Evolutionary conservation across 2,797 vertebrate genomes (phyloP).

Genomic region (Poecilia wingei): DNA sequence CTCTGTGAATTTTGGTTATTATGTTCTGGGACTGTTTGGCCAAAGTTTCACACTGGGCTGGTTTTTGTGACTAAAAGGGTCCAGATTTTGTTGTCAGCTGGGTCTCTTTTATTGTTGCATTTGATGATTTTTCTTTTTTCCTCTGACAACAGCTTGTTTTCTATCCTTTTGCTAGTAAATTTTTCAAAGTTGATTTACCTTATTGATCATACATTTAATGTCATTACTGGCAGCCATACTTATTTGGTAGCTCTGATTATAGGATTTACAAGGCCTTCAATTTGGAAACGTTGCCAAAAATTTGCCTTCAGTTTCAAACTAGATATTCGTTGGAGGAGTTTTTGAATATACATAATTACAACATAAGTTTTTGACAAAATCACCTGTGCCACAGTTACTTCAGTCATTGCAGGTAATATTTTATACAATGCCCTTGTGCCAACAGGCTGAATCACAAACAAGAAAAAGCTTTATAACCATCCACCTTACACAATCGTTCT

Average conservation of each 20-base stretch:
- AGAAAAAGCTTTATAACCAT: background rate
- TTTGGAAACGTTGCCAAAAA: background rate
- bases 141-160: constrained; percentile 7
- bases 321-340: background rate
- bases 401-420: background rate
- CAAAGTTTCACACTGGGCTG: constrained; percentile 57
- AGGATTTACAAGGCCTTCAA: background rate
- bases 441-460: background rate
- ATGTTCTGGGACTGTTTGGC: constrained; percentile 57
- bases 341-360: background rate
- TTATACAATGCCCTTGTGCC: background rate
- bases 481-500: background rate
- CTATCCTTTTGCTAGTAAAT: constrained; percentile 11
- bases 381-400: background rate
- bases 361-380: background rate
- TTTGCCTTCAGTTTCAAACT: background rate
- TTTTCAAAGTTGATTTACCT: constrained; percentile 11
- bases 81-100: constrained; percentile 36
- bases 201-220: background rate
- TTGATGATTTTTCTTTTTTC: constrained; percentile 14
- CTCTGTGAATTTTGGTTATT: constrained; percentile 59
- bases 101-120: constrained; percentile 21
- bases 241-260: background rate
- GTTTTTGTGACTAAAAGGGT: constrained; percentile 50
- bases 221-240: background rate